Base-by-base conservation (phyloP, 2,113 vertebrate species). In the Numenius arquata region DNA sequence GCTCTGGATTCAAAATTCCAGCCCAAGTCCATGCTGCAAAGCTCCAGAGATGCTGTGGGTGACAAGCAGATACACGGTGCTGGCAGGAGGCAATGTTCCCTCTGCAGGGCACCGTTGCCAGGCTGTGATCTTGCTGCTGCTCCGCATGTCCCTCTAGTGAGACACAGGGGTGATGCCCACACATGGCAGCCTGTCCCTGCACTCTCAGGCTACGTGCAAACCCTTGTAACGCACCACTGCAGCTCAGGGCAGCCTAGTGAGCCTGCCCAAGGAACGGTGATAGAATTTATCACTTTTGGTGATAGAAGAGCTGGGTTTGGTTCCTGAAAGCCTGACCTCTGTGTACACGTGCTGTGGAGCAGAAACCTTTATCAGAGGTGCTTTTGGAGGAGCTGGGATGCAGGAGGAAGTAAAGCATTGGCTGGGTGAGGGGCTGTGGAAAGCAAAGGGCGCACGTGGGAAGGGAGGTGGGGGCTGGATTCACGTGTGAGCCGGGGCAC, bases 11-110 rank as follows among this genome's bases (percentile, higher is more conserved):
- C 29, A 11, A 45, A 65, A n/a, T 63, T 27, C 56, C 34, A 41
- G 10, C 25, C 20, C 1, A 1, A n/a, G 18, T 25, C 55, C 0
- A 0, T 53, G 25, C 30, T 41, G 65, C 29, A 20, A 72, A 71
- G 58, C 30, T 55, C n/a, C 1, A 2, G 45, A 38, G 56, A 5
- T 36, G 20, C 58, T 3, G 1, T 0, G 1, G 32, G 41, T 0
- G 2, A 30, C 0, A 10, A 58, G 56, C 15, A 29, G 53, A 6
- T 38, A n/a, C 5, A 2, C 0, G 2, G 66, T 43, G 68, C 23
- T 53, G 43, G 43, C 30, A 50, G 61, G 47, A 43, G 53, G 53
- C 12, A 20, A 5, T 1, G 22, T 47, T 21, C 18, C 30, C 29
- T 61, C 52, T 18, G 13, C 0, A 1, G 50, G 36, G 10, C 56